A percentile compares a stretch with the other conserved stretches of the same genome.
These are phyloP conservation scores for Pristiophorus japonicus DNA, from an alignment of 2,113 vertebrate species.

Conservation along the genomic window DNA sequence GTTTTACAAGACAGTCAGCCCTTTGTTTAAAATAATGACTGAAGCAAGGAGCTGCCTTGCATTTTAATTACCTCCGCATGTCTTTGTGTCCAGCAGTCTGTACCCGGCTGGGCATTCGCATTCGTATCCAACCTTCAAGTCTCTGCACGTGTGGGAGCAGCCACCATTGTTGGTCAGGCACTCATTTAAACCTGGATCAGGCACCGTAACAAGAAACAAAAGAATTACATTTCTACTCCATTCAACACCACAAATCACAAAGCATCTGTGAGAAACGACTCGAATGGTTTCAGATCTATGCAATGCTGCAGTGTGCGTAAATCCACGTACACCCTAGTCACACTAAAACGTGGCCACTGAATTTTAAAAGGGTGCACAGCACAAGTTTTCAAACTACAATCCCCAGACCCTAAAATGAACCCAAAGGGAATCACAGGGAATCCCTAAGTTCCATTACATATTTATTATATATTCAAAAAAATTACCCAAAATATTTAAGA, in stretches of 20 bases:
- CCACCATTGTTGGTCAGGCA: slow-evolving; percentile 85
- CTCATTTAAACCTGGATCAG: slow-evolving; percentile 62
- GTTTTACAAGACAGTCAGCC: neutral
- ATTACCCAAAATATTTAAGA: neutral
- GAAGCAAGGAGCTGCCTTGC: slow-evolving; percentile 45
- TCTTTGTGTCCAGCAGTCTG: slow-evolving; percentile 90
- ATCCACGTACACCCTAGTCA: neutral
- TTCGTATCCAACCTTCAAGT: slow-evolving; percentile 79
- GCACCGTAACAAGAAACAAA: neutral
- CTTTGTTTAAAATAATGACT: slow-evolving; percentile 15
- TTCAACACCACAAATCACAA: neutral
- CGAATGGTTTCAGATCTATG: neutral
- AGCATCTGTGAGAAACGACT: neutral
- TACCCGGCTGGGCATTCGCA: slow-evolving; percentile 88
- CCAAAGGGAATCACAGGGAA: too few relatives aligned
- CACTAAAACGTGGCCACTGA: neutral
- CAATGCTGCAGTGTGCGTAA: neutral
- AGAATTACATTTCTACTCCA: neutral
- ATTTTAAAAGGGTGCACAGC: neutral
- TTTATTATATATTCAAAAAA: too few relatives aligned
- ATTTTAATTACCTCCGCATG: slow-evolving; percentile 80
- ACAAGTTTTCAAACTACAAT: neutral
- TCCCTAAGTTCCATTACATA: neutral
- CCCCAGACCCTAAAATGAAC: neutral
- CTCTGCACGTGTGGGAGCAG: slow-evolving; percentile 91